Conservation (phyloP, 2,888 invertebrate genomes). For the Myopa tessellatipennis region DNA sequence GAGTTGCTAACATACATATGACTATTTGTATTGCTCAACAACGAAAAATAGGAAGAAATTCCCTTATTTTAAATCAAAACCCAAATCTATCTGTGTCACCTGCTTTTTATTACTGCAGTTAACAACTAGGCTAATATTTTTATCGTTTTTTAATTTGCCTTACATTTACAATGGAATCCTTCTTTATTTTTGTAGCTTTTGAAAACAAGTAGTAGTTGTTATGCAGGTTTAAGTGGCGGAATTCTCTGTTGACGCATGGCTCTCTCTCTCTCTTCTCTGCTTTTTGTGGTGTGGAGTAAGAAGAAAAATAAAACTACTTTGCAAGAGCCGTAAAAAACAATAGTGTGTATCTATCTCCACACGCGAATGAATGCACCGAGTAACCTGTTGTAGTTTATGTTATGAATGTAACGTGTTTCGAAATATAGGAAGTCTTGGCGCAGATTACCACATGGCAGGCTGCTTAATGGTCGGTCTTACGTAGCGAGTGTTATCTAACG, state of each 20-base stretch:
- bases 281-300: background rate
- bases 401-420: slow-evolving; percentile 67
- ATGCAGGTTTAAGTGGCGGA: slow-evolving; percentile 9
- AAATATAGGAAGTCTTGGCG: slow-evolving; percentile 64
- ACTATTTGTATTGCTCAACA: too few species aligned
- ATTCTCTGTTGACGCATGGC: slow-evolving; percentile 17
- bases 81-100: too few species aligned
- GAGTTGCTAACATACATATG: too few species aligned
- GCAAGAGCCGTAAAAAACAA: background rate
- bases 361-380: slow-evolving; percentile 48
- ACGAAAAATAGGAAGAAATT: too few species aligned
- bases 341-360: slow-evolving; percentile 27
- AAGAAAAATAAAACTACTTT: slow-evolving; percentile 13
- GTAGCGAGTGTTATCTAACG: slow-evolving; percentile 54
- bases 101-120: background rate
- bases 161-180: background rate
- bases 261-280: slow-evolving; percentile 3
- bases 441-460: slow-evolving; percentile 36
- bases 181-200: background rate
- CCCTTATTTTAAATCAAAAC: too few species aligned
- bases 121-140: background rate
- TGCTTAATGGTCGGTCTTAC: slow-evolving; percentile 51
- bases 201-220: background rate
- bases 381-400: slow-evolving; percentile 62
- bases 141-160: background rate